These are phyloP conservation scores for Hirundo rustica DNA, from an alignment of 2,797 vertebrate species.

Conservation along the genomic window DNA sequence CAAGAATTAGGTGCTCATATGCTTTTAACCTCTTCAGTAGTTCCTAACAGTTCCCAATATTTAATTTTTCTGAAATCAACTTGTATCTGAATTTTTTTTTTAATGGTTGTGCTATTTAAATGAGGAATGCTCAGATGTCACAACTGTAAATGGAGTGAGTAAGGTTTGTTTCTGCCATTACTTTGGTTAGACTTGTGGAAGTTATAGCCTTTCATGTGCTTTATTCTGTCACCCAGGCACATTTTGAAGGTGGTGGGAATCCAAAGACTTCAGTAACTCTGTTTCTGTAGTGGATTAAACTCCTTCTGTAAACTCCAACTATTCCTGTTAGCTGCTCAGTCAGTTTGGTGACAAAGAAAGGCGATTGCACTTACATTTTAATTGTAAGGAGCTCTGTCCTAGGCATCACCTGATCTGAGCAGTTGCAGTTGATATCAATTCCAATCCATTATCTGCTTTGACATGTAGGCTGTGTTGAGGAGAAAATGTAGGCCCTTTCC, in stretches of 20 bases:
- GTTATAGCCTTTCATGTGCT: background rate
- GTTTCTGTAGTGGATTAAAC: background rate
- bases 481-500: background rate
- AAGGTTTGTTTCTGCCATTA: background rate
- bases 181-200: background rate
- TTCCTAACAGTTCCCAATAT: background rate
- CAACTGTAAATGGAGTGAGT: background rate
- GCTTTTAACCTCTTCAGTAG: background rate
- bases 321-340: background rate
- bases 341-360: background rate
- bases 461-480: background rate
- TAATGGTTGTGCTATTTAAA: background rate
- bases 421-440: background rate
- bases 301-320: background rate
- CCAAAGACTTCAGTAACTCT: background rate
- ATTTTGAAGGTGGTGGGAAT: background rate
- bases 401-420: background rate
- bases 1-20: background rate
- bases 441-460: background rate
- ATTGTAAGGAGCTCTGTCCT: background rate
- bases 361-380: background rate
- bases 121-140: background rate
- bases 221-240: background rate
- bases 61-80: background rate
- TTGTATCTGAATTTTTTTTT: background rate